A percentile compares a stretch with the other conserved stretches of the same genome.
Conservation (phyloP, 2,888 invertebrate species). For the Lepetodrilus schrolli region DNA sequence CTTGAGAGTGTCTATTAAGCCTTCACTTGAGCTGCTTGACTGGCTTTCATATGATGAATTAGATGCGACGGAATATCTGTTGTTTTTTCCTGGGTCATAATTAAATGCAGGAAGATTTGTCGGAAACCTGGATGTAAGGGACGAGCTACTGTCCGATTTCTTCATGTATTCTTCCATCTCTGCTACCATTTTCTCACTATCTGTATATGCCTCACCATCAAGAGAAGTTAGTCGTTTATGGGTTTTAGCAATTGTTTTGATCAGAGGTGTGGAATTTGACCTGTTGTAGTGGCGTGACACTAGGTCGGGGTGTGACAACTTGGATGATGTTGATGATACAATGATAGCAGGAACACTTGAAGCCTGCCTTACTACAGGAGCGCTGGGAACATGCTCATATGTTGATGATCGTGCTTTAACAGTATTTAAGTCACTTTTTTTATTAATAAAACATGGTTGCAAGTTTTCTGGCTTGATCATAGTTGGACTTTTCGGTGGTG, state of each 20-base stretch:
- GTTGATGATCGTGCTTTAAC: conserved; percentile 9
- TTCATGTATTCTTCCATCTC: conserved; percentile 70
- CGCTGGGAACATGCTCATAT: neutral
- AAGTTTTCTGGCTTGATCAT: neutral
- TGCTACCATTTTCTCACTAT: conserved; percentile 62
- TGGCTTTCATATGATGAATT: conserved; percentile 64
- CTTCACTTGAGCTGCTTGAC: conserved; percentile 38
- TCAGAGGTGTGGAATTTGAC: conserved; percentile 40
- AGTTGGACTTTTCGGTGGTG: conserved; percentile 31
- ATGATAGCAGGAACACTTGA: conserved; percentile 24
- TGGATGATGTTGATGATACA: conserved; percentile 11
- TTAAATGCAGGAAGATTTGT: conserved; percentile 39
- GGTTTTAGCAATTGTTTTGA: neutral
- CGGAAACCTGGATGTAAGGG: conserved; percentile 54
- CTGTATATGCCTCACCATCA: conserved; percentile 46
- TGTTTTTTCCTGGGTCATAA: conserved; percentile 35
- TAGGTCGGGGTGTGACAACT: neutral
- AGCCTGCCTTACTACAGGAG: neutral
- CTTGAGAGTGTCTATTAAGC: conserved; percentile 64
- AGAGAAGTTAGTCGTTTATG: conserved; percentile 45
- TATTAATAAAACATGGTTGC: too few species aligned
- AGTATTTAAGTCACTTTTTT: too few species aligned
- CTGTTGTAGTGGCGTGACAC: conserved; percentile 11
- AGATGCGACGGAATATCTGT: conserved; percentile 58
- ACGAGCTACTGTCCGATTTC: conserved; percentile 48